A percentile compares a stretch with the other conserved stretches of the same genome.
Evolutionary conservation across 2,113 vertebrate genomes (phyloP).

Genomic region (Pseudorasbora parva): DNA sequence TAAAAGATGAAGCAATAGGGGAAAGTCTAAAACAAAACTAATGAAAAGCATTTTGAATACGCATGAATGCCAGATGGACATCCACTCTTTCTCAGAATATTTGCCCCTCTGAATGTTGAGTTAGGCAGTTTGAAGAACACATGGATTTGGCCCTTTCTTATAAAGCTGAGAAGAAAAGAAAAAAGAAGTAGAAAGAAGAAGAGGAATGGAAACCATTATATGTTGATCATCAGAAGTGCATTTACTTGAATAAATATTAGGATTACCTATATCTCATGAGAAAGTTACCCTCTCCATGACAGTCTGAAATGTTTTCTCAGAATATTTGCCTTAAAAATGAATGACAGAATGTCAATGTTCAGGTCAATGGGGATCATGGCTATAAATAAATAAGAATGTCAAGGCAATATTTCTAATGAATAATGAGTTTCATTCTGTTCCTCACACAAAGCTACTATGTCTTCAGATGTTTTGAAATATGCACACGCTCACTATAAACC

Average conservation of each 20-base stretch:
- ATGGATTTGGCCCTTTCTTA: background rate
- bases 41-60: background rate
- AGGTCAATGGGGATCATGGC: background rate
- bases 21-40: background rate
- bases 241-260: background rate
- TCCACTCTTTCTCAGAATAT: background rate
- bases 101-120: background rate
- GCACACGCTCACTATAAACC: no score
- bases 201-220: background rate
- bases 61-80: background rate
- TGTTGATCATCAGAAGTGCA: background rate
- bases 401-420: no score
- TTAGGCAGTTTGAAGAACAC: background rate
- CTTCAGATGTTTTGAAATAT: no score
- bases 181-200: background rate
- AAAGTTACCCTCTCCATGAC: background rate
- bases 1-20: background rate
- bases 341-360: background rate
- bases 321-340: background rate
- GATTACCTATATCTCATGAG: background rate
- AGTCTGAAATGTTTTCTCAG: background rate
- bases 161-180: background rate
- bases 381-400: no score
- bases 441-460: no score
- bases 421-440: no score